Percentiles rank a stretch among this genome's conserved stretches.
These are phyloP conservation scores for Chrysina gloriosa DNA, from an alignment of 2,888 invertebrate species.

Conservation along the genomic window DNA sequence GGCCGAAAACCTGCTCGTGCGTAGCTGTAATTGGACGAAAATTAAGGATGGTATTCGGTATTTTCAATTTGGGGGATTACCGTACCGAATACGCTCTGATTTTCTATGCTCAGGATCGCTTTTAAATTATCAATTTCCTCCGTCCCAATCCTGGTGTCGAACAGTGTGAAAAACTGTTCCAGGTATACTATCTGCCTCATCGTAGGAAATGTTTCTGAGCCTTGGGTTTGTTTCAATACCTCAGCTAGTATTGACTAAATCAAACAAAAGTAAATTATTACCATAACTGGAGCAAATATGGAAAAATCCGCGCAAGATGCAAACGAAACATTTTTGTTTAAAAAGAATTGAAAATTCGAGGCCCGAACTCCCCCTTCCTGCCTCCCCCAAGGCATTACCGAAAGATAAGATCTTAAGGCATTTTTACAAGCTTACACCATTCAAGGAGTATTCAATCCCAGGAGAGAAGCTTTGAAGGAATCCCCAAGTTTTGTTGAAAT, in stretches of 20 bases:
- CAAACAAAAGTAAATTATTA: neutral
- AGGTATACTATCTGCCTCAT: constrained; percentile 19
- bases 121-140: neutral
- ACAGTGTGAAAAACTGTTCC: constrained; percentile 2
- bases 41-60: too few species aligned
- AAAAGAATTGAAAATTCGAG: too few species aligned
- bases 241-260: neutral
- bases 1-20: neutral
- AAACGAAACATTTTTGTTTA: too few species aligned
- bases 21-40: neutral
- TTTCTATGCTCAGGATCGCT: neutral
- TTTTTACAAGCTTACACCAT: too few species aligned
- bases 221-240: neutral
- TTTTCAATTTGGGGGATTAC: too few species aligned
- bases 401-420: too few species aligned
- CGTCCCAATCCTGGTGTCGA: neutral
- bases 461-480: too few species aligned
- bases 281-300: neutral
- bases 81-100: neutral
- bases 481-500: too few species aligned
- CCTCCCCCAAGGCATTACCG: too few species aligned
- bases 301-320: too few species aligned
- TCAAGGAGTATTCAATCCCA: too few species aligned
- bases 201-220: neutral
- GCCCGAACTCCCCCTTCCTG: too few species aligned